Evolutionary conservation across 2,113 vertebrate genomes (phyloP).

Genomic region (Vombatus ursinus): DNA sequence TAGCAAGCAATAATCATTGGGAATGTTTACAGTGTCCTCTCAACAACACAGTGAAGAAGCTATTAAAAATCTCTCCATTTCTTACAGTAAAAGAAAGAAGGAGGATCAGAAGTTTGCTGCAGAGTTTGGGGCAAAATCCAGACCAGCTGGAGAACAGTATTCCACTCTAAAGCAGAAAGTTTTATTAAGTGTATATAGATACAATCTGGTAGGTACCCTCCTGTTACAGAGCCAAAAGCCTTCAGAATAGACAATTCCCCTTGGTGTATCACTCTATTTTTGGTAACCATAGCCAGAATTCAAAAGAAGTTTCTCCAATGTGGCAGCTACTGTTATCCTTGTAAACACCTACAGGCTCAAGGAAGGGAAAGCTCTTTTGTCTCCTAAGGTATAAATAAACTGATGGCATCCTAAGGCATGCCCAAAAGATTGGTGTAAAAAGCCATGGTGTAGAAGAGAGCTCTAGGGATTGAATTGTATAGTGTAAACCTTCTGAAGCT

Average conservation of each 20-base stretch:
- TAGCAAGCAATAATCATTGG: not conserved
- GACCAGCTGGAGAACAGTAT: not conserved
- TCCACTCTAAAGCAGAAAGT: not conserved
- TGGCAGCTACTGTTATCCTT: no score
- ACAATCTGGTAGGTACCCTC: not conserved
- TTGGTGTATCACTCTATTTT: not conserved
- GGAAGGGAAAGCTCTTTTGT: not conserved
- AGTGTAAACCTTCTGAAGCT: not conserved
- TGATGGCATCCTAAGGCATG: not conserved
- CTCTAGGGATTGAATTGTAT: not conserved
- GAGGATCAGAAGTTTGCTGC: not conserved
- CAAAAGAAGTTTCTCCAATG: not conserved
- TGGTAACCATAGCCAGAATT: not conserved
- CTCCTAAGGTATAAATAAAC: not conserved
- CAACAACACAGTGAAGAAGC: not conserved
- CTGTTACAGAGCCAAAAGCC: not conserved
- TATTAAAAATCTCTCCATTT: not conserved
- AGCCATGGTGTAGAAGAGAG: not conserved
- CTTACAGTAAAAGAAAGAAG: not conserved
- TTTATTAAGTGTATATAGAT: not conserved
- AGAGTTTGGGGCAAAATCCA: conserved; percentile 3
- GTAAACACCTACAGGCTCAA: accelerated
- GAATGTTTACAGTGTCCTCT: not conserved
- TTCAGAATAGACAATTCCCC: not conserved
- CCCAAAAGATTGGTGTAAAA: not conserved